Conservation (phyloP, 30 jellyfish, hydroid and myxozoan species). For the Pseudorhiza aurosa region DNA sequence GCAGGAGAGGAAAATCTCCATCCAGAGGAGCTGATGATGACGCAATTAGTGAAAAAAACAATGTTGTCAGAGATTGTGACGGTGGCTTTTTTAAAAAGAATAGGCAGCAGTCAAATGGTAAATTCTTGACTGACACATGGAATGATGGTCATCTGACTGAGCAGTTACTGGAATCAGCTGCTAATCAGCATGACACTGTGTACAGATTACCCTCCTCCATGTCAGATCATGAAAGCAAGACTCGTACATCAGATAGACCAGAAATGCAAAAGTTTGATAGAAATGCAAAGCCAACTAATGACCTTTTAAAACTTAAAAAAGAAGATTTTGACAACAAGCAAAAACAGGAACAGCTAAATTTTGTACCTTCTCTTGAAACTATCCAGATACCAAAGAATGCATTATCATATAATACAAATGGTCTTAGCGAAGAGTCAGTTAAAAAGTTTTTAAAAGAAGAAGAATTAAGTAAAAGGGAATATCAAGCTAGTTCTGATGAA, state of each 20-base stretch:
- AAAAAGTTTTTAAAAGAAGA: too few relatives aligned
- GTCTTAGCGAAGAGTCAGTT: too few relatives aligned
- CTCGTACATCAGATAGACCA: background rate
- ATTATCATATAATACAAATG: too few relatives aligned
- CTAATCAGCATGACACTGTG: slow-evolving; percentile 18
- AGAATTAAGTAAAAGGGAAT: too few relatives aligned
- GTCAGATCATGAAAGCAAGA: background rate
- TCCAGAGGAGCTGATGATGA: background rate
- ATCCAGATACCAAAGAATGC: too few relatives aligned
- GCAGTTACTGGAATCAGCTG: slow-evolving; percentile 55
- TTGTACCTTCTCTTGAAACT: too few relatives aligned
- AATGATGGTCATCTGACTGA: slow-evolving; percentile 43
- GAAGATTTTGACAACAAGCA: too few relatives aligned
- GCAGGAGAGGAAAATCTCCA: background rate
- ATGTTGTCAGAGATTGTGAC: background rate
- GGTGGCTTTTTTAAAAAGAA: background rate
- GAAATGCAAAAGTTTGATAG: background rate
- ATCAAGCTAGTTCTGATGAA: too few relatives aligned
- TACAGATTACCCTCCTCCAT: background rate
- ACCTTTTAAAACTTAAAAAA: too few relatives aligned
- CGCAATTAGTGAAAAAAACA: background rate
- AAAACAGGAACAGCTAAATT: too few relatives aligned
- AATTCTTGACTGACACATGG: slow-evolving; percentile 40
- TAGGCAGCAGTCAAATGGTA: background rate
- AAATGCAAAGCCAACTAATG: background rate